Evolutionary conservation across 2,797 vertebrate genomes (phyloP), one percentile per base, ranked within the genome.

Genomic region (Columba guinea): DNA sequence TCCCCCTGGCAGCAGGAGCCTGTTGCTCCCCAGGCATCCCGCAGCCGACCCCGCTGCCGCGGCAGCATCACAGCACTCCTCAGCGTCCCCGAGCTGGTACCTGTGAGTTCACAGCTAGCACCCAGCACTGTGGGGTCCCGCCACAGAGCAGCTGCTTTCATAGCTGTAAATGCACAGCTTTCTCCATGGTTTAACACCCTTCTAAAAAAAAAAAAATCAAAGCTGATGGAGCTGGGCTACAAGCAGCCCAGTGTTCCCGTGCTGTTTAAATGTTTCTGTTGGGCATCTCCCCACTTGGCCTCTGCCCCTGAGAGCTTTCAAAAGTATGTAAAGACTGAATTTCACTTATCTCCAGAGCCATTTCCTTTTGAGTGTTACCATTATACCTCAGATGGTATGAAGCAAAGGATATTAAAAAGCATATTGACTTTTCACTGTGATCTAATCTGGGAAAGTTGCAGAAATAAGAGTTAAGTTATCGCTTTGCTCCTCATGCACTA

Each of bases 31-130:
- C 1, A 1, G 28, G 35, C 35, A 17, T 15, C 69, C 77, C 5
- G 5, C 73, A 49, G 49, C 69, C 0, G 1, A 56, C 39, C 22
- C 48, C 0, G 0, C 87, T 90, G 92, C 51, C 3, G 0, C 7
- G 0, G 63, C 63, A 83, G 55, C 52, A 8, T 56, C 20, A 0
- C 52, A 11, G 5, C 6, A 2, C 48, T 65, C 65, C 74, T 53
- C 1, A 0, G 52, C 1, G 0, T 44, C 60, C 67, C 49, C 0
- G 1, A 32, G 76, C 56, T 2, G 1, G n/a, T 77, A 87, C 51
- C 84, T 88, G 84, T 2, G 0, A 20, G 28, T 73, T 89, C 89
- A 70, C 82, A 85, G 87, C 56, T 44, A 48, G 44, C 3, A 1
- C 49, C 41, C 1, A 0, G 21, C 73, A 27, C 30, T 11, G 32